These are phyloP conservation scores for Acleris holmiana DNA, from an alignment of 2,888 invertebrate genomes.

Conservation along the genomic window DNA sequence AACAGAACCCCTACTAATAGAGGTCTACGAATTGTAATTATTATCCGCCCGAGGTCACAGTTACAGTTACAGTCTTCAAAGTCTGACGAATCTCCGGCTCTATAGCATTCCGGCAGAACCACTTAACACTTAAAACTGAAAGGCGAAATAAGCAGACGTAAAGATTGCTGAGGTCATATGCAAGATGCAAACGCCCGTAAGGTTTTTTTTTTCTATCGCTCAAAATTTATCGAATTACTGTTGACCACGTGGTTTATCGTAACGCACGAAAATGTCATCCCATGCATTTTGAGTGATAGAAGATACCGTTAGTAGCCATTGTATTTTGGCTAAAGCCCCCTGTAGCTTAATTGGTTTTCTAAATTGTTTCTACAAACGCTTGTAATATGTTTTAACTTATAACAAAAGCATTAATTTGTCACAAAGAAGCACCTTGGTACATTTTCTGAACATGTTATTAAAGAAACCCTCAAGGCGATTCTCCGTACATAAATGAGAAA, in stretches of 20 bases:
- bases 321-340: no score
- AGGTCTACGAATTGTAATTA: conserved; percentile 17
- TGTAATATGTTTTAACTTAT: neutral
- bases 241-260: no score
- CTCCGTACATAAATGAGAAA: neutral
- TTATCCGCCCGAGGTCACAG: conserved; percentile 14
- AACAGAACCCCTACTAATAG: conserved; percentile 29
- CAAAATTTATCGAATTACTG: no score
- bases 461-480: neutral
- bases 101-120: neutral
- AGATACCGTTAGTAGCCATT: no score
- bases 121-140: neutral
- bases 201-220: no score
- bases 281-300: no score
- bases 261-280: no score
- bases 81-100: conserved; percentile 18
- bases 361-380: conserved; percentile 5
- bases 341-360: neutral
- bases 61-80: conserved; percentile 6
- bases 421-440: neutral
- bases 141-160: no score
- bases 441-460: neutral
- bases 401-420: conserved; percentile 5
- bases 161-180: no score
- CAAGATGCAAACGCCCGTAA: no score